These are phyloP conservation scores for Drosophila ananassae DNA, from an alignment of 1,140 invertebrate genomes.

Conservation along the genomic window DNA sequence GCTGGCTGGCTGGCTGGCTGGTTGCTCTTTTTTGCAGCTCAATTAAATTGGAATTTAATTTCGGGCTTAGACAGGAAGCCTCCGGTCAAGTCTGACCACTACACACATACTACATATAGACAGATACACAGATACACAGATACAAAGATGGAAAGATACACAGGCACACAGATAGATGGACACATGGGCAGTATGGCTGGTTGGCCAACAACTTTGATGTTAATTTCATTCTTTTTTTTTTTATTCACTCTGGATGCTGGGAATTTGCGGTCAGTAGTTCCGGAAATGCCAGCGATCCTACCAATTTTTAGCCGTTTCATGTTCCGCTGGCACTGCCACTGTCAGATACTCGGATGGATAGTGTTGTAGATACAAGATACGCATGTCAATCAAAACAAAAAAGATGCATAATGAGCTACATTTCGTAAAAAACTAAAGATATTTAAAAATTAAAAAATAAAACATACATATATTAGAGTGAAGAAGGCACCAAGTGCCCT, in stretches of 20 bases:
- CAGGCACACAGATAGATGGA: slow-evolving; percentile 13
- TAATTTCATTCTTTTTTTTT: slow-evolving; percentile 77
- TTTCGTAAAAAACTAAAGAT: slow-evolving; percentile 21
- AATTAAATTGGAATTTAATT: slow-evolving; percentile 83
- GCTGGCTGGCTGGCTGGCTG: no score
- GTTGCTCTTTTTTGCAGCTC: slow-evolving; percentile 72
- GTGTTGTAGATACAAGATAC: slow-evolving; percentile 58
- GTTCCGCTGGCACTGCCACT: slow-evolving; percentile 5
- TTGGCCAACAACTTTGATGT: slow-evolving; percentile 70
- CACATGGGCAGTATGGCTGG: slow-evolving; percentile 19
- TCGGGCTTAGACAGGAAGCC: slow-evolving; percentile 61
- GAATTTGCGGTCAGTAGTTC: slow-evolving; percentile 63
- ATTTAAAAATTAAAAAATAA: slow-evolving; percentile 9
- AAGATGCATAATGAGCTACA: slow-evolving; percentile 67
- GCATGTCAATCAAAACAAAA: slow-evolving; percentile 69
- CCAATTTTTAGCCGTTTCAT: slow-evolving; percentile 13
- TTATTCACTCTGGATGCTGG: slow-evolving; percentile 57
- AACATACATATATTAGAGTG: slow-evolving; percentile 49
- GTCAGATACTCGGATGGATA: slow-evolving; percentile 26
- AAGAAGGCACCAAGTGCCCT: slow-evolving; percentile 34
- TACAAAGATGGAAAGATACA: slow-evolving; percentile 21
- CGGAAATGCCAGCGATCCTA: slow-evolving; percentile 6
- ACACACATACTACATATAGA: slow-evolving; percentile 19
- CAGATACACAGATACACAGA: slow-evolving; percentile 3
- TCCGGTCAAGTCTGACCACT: slow-evolving; percentile 28